Evolutionary conservation across 2,797 vertebrate species (phyloP).

Genomic region (Sebastiscus tertius): DNA sequence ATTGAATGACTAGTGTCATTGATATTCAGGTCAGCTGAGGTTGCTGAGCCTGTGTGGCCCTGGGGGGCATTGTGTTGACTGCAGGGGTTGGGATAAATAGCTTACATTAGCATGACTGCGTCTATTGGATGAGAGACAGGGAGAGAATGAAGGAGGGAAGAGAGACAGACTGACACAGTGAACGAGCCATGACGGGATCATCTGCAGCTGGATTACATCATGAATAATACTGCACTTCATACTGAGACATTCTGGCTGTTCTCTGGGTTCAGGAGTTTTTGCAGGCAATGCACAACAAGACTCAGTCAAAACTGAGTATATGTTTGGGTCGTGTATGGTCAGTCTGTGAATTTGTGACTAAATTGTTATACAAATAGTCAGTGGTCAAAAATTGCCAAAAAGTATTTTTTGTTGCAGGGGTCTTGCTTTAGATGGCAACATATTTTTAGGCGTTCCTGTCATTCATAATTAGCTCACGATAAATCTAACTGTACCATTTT

Average conservation of each 20-base stretch:
- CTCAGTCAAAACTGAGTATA: too few relatives aligned
- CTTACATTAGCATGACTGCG: slow-evolving; percentile 60
- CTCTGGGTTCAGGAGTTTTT: not conserved
- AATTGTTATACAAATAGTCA: too few relatives aligned
- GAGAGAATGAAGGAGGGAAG: not conserved
- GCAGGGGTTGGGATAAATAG: slow-evolving; percentile 67
- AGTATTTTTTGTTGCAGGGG: not conserved
- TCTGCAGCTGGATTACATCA: slow-evolving; percentile 67
- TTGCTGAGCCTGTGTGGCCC: slow-evolving; percentile 50
- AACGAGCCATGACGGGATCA: slow-evolving; percentile 46
- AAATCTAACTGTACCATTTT: not conserved
- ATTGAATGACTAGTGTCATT: slow-evolving; percentile 56
- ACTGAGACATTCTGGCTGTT: not conserved
- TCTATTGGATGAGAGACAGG: slow-evolving; percentile 25
- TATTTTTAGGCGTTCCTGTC: not conserved
- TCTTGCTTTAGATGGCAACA: not conserved
- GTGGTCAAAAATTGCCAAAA: not conserved
- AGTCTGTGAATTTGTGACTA: too few relatives aligned
- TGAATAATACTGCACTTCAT: slow-evolving; percentile 41
- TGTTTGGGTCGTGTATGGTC: too few relatives aligned
- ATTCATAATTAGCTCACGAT: not conserved
- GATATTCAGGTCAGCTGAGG: slow-evolving; percentile 73
- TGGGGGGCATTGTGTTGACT: slow-evolving; percentile 64
- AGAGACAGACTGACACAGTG: slow-evolving; percentile 32
- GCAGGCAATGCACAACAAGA: not conserved